Conservation (phyloP, 2,113 vertebrate genomes). For the Tyto alba region DNA sequence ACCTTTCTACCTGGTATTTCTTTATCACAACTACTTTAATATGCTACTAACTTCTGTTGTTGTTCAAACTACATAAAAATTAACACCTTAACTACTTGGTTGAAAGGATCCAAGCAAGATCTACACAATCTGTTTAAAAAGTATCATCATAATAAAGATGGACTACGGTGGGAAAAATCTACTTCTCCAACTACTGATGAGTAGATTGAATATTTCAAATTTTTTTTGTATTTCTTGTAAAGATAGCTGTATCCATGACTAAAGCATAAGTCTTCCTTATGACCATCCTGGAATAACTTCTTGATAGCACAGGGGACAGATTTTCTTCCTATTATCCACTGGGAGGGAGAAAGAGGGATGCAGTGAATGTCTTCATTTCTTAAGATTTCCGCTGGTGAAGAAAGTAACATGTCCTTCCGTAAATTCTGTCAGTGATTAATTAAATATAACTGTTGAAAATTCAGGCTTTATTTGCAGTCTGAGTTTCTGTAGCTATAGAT, state of each 20-base stretch:
- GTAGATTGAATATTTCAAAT: not conserved
- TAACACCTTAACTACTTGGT: not conserved
- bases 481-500: not conserved
- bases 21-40: not conserved
- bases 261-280: not conserved
- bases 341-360: not conserved
- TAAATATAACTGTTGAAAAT: not conserved
- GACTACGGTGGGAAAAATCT: accelerated
- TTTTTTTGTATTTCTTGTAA: not conserved
- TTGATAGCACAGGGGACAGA: not conserved
- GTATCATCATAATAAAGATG: not conserved
- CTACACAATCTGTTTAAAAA: not conserved
- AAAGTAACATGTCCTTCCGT: not conserved
- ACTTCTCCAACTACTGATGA: not conserved
- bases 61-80: not conserved
- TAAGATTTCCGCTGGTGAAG: not conserved
- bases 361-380: not conserved
- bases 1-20: not conserved
- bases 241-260: accelerated
- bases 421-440: not conserved
- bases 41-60: not conserved
- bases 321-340: not conserved
- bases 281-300: not conserved
- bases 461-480: not conserved
- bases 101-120: not conserved